Conservation (phyloP, 2,888 invertebrate genomes). For the Pachliopta kotzebuea region DNA sequence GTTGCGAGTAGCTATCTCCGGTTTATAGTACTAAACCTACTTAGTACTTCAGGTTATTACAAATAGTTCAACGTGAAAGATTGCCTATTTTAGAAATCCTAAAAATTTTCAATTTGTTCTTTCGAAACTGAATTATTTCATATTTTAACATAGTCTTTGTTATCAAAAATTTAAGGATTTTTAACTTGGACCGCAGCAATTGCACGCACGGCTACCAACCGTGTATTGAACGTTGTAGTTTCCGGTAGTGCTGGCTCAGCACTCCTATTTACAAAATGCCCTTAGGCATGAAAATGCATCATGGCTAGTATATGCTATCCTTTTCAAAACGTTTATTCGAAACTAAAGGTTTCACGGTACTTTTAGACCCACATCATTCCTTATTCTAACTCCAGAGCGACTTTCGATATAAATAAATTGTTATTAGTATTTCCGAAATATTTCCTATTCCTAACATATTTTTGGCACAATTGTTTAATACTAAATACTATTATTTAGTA, state of each 20-base stretch:
- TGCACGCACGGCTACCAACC: slow-evolving; percentile 3
- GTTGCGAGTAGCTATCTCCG: no score
- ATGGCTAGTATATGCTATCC: background rate
- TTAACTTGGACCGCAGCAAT: background rate
- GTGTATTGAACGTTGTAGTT: slow-evolving; percentile 1
- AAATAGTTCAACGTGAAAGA: no score
- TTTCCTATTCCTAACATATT: no score
- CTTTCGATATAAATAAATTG: background rate
- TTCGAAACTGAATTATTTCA: no score
- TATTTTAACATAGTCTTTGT: no score
- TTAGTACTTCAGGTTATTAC: no score
- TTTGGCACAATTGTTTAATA: no score
- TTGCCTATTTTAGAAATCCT: no score
- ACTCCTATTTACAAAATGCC: slow-evolving; percentile 9
- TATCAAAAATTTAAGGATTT: background rate
- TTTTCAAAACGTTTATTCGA: background rate
- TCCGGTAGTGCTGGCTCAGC: slow-evolving; percentile 5
- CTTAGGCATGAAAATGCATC: background rate
- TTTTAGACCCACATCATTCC: background rate
- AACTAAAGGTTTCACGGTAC: background rate
- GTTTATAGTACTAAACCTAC: no score
- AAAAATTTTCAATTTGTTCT: no score
- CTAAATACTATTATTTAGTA: no score
- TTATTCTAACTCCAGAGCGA: background rate
- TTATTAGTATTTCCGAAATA: no score